A percentile compares a stretch with the other conserved stretches of the same genome.
phyloP scores from a whole-genome alignment of 2,797 vertebrate species.

The Myotis pilosus region DNA sequence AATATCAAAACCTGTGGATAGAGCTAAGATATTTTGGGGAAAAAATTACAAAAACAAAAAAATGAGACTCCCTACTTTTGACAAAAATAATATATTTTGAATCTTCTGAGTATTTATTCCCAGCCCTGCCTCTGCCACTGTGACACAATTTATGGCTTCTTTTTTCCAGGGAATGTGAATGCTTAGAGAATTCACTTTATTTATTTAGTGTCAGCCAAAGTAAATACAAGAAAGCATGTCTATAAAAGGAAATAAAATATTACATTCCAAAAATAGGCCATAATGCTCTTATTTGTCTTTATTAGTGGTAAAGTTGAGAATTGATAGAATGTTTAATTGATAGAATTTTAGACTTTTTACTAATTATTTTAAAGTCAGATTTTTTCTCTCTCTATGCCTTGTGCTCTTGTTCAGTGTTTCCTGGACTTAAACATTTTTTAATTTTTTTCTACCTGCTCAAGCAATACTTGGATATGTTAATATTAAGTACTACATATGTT shows the following conservation, averaged over 20 bases:
- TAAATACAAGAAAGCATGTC: background rate
- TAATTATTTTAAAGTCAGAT: background rate
- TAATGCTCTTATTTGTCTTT: background rate
- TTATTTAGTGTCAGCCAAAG: background rate
- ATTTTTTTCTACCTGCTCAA: background rate
- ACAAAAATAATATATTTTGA: background rate
- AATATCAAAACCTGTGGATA: background rate
- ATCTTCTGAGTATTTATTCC: constrained; percentile 28
- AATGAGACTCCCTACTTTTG: background rate
- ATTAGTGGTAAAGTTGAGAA: background rate
- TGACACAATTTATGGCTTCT: background rate
- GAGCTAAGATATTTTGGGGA: background rate
- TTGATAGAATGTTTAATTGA: background rate
- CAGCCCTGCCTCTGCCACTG: background rate
- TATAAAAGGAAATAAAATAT: background rate
- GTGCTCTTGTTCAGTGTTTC: background rate
- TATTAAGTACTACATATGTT: background rate
- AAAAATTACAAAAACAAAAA: background rate
- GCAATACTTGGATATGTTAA: background rate
- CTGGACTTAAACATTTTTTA: background rate
- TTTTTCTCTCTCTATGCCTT: background rate
- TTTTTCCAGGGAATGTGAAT: background rate
- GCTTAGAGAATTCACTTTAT: background rate
- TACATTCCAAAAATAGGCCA: background rate
- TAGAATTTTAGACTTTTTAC: background rate